Evolutionary conservation across 1,140 invertebrate genomes (phyloP), one percentile per base, ranked within the genome.

Genomic region (Megalopta genalis): DNA sequence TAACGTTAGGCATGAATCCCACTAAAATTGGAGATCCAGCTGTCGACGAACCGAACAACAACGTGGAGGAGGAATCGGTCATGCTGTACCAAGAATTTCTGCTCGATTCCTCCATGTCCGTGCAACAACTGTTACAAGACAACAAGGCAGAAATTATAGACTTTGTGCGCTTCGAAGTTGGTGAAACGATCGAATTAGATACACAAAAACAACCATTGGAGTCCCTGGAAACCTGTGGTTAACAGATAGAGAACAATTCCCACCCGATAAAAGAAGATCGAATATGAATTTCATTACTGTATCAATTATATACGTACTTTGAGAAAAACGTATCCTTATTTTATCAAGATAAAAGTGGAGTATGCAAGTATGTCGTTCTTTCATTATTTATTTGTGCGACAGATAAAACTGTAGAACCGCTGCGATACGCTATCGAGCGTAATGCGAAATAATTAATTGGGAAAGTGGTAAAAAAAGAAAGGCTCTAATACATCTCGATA

Each of bases 61-160:
- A 95, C 86, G 86, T 94, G 69, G 95, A 97, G 83, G 95, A 97
- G 27, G 96, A 97, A 93, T 93, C 93, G 2, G 95, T 94, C 85
- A 93, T 99, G 70, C 95, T 98, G 67, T 95, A 95, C 90, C 98
- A 99, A 93, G 97, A 98, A 88, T 99, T 96, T 90, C 91, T 99
- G n/a, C 88, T 97, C 7, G 96, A 99, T 90, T 94, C 96, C 5
- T 93, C 93, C 65, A 86, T 95, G 10, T 96, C 94, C 9, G 95
- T 98, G 1, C 94, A 95, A 37, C 95, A 98, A 74, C 92, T 97
- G 23, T 88, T 98, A 25, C 89, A 95, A 46, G 94, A 95, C 76
- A 94, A 96, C 88, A 93, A 95, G 81, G 90, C 96, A 2, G 93
- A 95, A 89, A 92, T 98, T 42, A 70, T 97, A n/a, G 97, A 98